Base-by-base conservation (phyloP, 1,140 invertebrate species). In the Halictus rubicundus region DNA sequence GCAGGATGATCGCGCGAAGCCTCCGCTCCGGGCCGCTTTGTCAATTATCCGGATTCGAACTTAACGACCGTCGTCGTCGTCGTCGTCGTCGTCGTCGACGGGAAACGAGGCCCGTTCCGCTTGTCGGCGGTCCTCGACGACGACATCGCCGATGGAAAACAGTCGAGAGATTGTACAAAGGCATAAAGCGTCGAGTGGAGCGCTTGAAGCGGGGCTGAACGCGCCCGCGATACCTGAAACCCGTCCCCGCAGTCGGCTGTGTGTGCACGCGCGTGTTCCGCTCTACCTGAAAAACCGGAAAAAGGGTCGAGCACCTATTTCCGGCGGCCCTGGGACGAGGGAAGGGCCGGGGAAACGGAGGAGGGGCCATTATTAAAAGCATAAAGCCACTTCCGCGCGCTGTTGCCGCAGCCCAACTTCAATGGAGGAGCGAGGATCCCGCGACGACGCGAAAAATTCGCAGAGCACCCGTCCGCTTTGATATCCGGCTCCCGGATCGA, bases 291-390 rank as follows among this genome's bases (percentile, higher is more conserved):
- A 78, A 77, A 77, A 81, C 37, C 49, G 79, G 79, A 81, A 81
- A 61, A 63, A 60, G 68, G 68, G 74, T 81, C 52, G 73, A 81
- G 74, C 79, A 65, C 64, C 66, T 78, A 66, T 78, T 78, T 81
- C 74, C 68, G 66, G 59, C 14, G 46, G n/a, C 60, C 27, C 7
- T 7, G 32, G 7, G 19, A 12, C 32, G 32, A 14, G 16, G 27
- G 27, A 46, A 23, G 6, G 46, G 10, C 4, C 19, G 46, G 27
- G 25, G 19, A 5, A 32, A 32, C 1, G 21, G 10, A 21, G 42
- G 12, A 19, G 5, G 57, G 39, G 49, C 54, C 32, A 76, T 81
- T 76, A 81, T 68, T 77, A 77, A 76, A 76, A 64, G 72, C 63
- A 80, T 68, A 61, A 63, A 68, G 70, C 70, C 54, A 79, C 49